A percentile compares a stretch with the other conserved stretches of the same genome.
Evolutionary conservation across 53 echinoderm and acorn worm genomes (phyloP).

Genomic region (Apostichopus leukothele): DNA sequence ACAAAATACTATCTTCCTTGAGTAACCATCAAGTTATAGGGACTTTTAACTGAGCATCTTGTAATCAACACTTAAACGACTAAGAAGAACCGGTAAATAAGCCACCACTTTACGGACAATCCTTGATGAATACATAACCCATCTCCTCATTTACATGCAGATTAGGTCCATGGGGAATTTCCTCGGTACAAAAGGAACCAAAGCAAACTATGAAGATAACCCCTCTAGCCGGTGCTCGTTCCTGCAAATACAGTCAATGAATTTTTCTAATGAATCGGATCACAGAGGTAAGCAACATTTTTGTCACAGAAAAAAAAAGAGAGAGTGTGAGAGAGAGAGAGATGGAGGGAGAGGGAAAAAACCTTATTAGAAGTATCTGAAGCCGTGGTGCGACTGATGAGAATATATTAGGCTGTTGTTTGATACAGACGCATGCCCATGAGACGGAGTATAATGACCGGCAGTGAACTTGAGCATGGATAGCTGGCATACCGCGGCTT

Average conservation of each 20-base stretch:
- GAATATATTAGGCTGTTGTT: slow-evolving; percentile 52
- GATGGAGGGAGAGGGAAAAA: neutral
- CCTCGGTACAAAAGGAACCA: slow-evolving; percentile 2
- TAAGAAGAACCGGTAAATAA: slow-evolving; percentile 37
- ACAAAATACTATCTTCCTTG: neutral
- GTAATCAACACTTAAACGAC: slow-evolving; percentile 49
- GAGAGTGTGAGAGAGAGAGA: neutral
- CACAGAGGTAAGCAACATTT: slow-evolving; percentile 31
- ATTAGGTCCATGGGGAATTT: slow-evolving; percentile 45
- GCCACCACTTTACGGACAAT: slow-evolving; percentile 24
- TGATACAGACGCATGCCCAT: slow-evolving; percentile 51
- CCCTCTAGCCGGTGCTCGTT: slow-evolving; percentile 46
- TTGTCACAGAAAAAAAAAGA: slow-evolving; percentile 21
- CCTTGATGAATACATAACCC: slow-evolving; percentile 36
- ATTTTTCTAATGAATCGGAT: slow-evolving; percentile 52
- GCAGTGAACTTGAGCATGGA: slow-evolving; percentile 51
- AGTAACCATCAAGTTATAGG: slow-evolving; percentile 25
- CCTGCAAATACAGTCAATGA: slow-evolving; percentile 37
- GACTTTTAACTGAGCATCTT: slow-evolving; percentile 9
- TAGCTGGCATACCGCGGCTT: slow-evolving; percentile 31
- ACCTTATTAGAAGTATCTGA: slow-evolving; percentile 45
- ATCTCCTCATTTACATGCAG: slow-evolving; percentile 46
- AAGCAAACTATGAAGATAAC: slow-evolving; percentile 25
- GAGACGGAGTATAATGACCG: slow-evolving; percentile 54
- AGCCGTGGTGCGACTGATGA: slow-evolving; percentile 34